Evolutionary conservation across 2,797 vertebrate species (phyloP).

Genomic region (Gymnoscopelus microlampas): DNA sequence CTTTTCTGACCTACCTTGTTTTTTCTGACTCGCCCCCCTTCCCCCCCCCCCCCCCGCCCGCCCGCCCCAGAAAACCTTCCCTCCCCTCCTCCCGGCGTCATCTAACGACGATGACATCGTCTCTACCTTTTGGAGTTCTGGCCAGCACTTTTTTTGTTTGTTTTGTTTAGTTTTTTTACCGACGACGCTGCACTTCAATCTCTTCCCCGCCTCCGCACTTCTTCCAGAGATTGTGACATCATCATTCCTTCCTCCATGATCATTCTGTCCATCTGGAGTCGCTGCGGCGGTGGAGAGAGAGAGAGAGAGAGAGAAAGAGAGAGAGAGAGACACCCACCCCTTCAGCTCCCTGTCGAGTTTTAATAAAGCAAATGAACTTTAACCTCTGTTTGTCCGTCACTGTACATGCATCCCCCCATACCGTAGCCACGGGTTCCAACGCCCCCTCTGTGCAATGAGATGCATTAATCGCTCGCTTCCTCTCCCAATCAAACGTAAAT

Average conservation of each 20-base stretch:
- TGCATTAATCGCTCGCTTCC: neutral
- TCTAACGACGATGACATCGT: too few relatives aligned
- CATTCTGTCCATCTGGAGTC: neutral
- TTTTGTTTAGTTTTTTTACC: too few relatives aligned
- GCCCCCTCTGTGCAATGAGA: neutral
- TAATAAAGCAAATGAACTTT: neutral
- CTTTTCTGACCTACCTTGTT: neutral
- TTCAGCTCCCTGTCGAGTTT: neutral
- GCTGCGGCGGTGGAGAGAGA: neutral
- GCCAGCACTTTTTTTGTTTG: too few relatives aligned
- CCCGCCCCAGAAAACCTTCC: neutral
- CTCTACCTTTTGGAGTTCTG: too few relatives aligned
- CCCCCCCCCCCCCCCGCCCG: neutral
- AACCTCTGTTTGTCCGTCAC: neutral
- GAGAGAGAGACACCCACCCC: neutral
- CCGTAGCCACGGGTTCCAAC: neutral
- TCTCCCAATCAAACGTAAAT: too few relatives aligned
- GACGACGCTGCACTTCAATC: too few relatives aligned
- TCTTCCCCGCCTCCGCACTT: too few relatives aligned
- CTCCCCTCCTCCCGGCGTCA: too few relatives aligned
- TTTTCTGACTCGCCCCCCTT: neutral
- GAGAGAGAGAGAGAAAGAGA: neutral
- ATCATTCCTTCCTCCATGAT: slow-evolving; percentile 14
- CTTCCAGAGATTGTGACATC: neutral
- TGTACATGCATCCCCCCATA: neutral